A percentile compares a stretch with the other conserved stretches of the same genome.
Conservation (phyloP, 2,888 invertebrate genomes). For the Pheosia gnoma region DNA sequence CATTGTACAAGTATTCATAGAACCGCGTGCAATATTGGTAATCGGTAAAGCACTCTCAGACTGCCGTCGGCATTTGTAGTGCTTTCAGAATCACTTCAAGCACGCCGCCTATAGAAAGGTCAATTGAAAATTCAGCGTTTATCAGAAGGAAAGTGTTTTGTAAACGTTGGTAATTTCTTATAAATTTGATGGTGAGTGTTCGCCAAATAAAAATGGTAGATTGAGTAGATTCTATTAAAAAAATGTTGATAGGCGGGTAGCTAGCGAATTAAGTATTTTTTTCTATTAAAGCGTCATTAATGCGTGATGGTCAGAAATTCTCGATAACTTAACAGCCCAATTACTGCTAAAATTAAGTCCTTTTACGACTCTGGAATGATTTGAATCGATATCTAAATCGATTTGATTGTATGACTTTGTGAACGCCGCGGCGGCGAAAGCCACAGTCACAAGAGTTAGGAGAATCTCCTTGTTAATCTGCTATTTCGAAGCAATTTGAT, state of each 20-base stretch:
- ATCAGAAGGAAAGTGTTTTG: no score
- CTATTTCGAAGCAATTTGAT: slow-evolving; percentile 24
- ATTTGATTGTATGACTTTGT: slow-evolving; percentile 28
- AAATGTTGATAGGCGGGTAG: no score
- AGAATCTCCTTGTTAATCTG: slow-evolving; percentile 1
- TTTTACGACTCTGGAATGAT: slow-evolving; percentile 18
- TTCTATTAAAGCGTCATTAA: no score
- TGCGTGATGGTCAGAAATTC: background rate
- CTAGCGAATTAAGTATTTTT: no score
- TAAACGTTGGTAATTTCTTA: no score
- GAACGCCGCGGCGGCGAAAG: slow-evolving; percentile 18
- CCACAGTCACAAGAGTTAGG: background rate
- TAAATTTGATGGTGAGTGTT: no score
- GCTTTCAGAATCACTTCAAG: background rate
- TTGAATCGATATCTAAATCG: slow-evolving; percentile 16
- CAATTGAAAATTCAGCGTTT: no score
- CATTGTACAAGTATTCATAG: background rate
- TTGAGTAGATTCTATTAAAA: no score
- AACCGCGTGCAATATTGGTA: background rate
- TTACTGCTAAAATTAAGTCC: slow-evolving; percentile 26
- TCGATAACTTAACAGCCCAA: slow-evolving; percentile 14
- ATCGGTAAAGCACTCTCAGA: background rate
- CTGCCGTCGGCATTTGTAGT: slow-evolving; percentile 1
- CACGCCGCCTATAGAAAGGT: background rate
- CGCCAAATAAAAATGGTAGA: no score